These are phyloP conservation scores for western clawed frog (Xenopus tropicalis) DNA, from an alignment of 2,113 vertebrate genomes.

Conservation along the genomic window DNA sequence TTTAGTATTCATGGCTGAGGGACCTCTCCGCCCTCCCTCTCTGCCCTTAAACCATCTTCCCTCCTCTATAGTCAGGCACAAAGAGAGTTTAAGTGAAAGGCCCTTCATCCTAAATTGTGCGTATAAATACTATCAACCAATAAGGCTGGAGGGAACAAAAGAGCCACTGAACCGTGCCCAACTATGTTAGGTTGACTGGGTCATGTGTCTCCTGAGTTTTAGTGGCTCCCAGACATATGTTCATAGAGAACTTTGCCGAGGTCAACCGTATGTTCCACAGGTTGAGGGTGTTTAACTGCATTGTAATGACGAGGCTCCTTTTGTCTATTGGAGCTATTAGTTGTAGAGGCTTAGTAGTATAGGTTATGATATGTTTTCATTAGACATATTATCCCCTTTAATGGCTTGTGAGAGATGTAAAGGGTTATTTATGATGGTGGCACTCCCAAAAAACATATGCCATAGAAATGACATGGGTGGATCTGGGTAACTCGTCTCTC, in stretches of 20 bases:
- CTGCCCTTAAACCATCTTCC: slow-evolving; percentile 31
- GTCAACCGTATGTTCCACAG: slow-evolving; percentile 35
- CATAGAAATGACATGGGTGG: no score
- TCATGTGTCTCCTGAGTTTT: slow-evolving; percentile 27
- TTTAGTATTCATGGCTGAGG: slow-evolving; percentile 41
- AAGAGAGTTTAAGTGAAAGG: slow-evolving; percentile 35
- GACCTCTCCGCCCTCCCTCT: slow-evolving; percentile 37
- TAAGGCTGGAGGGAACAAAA: slow-evolving; percentile 17
- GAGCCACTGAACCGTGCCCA: slow-evolving; percentile 29
- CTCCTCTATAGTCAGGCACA: slow-evolving; percentile 34
- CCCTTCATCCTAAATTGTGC: slow-evolving; percentile 25
- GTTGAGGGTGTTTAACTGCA: slow-evolving; percentile 27
- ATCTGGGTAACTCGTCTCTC: no score
- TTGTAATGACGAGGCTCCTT: slow-evolving; percentile 1
- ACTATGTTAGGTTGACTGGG: slow-evolving; percentile 25
- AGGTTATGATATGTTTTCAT: neutral
- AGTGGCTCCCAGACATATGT: slow-evolving; percentile 29
- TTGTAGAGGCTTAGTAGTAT: neutral
- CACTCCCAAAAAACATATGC: no score
- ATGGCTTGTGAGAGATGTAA: neutral
- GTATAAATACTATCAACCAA: slow-evolving; percentile 27
- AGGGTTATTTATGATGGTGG: neutral
- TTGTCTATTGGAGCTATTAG: neutral
- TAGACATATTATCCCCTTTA: neutral
- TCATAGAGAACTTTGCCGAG: slow-evolving; percentile 16